These are phyloP conservation scores for Trachemys scripta DNA, from an alignment of 2,113 vertebrate species.

Conservation along the genomic window DNA sequence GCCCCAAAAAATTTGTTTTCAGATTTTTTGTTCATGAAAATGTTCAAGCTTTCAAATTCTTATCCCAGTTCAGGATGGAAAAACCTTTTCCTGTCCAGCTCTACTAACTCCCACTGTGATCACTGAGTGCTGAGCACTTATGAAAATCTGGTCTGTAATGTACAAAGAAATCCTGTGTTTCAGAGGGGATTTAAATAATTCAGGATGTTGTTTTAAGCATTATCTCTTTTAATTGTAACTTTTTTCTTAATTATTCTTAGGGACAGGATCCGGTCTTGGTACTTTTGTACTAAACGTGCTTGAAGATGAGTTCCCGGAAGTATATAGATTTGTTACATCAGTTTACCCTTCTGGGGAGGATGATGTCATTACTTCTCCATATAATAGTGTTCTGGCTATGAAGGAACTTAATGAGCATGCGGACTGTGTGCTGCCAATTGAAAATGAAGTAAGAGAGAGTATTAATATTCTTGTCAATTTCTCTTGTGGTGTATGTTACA, in stretches of 20 bases:
- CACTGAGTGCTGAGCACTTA: background rate
- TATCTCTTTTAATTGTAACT: conserved; percentile 38
- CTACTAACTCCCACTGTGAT: background rate
- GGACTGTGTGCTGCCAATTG: conserved; percentile 94
- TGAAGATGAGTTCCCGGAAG: conserved; percentile 96
- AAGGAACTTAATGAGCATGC: conserved; percentile 94
- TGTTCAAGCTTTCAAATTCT: background rate
- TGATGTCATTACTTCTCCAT: conserved; percentile 97
- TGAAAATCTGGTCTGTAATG: background rate
- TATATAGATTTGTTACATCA: conserved; percentile 92
- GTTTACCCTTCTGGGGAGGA: conserved; percentile 94
- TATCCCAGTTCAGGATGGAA: background rate
- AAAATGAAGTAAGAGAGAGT: conserved; percentile 90
- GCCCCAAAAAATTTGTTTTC: rapidly evolving
- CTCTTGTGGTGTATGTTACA: background rate
- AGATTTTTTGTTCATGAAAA: background rate
- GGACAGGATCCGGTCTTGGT: conserved; percentile 96
- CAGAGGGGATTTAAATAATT: background rate
- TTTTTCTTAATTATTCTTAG: conserved; percentile 73
- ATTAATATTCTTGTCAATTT: background rate
- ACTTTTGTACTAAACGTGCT: conserved; percentile 92
- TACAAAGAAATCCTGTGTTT: background rate
- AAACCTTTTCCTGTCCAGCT: background rate
- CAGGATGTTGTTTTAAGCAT: background rate
- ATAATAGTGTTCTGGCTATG: conserved; percentile 97